Evolutionary conservation across 2,113 vertebrate genomes (phyloP).

Genomic region (Anarhynchus alexandrinus): DNA sequence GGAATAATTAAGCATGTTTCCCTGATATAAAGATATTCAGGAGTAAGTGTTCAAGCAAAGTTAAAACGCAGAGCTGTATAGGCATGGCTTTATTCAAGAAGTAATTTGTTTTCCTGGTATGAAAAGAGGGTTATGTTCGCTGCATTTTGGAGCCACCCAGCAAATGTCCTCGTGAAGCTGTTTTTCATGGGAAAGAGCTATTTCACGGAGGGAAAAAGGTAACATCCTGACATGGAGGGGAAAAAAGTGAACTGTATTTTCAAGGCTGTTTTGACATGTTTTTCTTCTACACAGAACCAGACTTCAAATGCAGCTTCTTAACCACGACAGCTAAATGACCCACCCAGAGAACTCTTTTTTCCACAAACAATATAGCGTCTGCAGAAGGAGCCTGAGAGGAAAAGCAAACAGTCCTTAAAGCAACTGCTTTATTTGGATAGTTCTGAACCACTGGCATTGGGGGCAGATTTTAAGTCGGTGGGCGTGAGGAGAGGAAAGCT

Average conservation of each 20-base stretch:
- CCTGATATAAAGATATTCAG: neutral
- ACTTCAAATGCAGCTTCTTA: slow-evolving; percentile 63
- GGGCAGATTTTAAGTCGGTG: slow-evolving; percentile 51
- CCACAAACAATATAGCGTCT: slow-evolving; percentile 57
- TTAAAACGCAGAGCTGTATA: neutral
- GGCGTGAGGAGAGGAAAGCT: slow-evolving; percentile 47
- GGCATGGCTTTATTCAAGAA: neutral
- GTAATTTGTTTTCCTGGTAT: neutral
- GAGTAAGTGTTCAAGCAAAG: neutral
- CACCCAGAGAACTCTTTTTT: slow-evolving; percentile 60
- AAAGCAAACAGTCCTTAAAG: slow-evolving; percentile 70
- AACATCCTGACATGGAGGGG: slow-evolving; percentile 16
- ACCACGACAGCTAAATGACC: slow-evolving; percentile 42
- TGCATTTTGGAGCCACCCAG: neutral
- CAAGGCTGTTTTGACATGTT: slow-evolving; percentile 53
- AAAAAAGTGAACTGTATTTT: neutral
- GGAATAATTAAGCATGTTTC: slow-evolving; percentile 27
- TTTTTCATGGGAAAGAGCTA: neutral
- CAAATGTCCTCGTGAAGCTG: neutral
- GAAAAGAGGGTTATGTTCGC: neutral
- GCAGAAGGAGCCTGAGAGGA: slow-evolving; percentile 55
- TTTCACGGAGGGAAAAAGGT: neutral
- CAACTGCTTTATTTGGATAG: slow-evolving; percentile 68
- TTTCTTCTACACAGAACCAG: slow-evolving; percentile 33
- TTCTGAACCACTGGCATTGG: slow-evolving; percentile 60